Conservation (phyloP, 2,113 vertebrate genomes). For the Dicrurus megarhynchus region DNA sequence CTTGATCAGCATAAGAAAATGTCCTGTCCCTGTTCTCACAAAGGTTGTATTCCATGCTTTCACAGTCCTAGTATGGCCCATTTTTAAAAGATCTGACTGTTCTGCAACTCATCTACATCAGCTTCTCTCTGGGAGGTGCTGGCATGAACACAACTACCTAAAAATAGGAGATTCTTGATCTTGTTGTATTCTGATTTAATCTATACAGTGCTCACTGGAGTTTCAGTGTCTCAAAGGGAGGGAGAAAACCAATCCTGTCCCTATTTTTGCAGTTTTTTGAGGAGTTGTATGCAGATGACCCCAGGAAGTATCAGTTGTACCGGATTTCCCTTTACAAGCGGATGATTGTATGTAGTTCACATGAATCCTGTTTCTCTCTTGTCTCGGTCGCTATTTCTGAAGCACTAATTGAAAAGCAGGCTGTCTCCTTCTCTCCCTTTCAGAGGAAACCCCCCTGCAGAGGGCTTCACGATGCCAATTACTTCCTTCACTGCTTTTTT, state of each 20-base stretch:
- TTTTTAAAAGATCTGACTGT: not conserved
- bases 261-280: slow-evolving; percentile 91
- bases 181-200: slow-evolving; percentile 23
- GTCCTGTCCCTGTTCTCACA: not conserved
- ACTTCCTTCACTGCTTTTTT: slow-evolving; percentile 68
- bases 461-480: slow-evolving; percentile 54
- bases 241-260: slow-evolving; percentile 68
- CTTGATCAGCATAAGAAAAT: not conserved
- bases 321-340: slow-evolving; percentile 94
- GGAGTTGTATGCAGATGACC: slow-evolving; percentile 92
- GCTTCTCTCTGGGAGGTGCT: not conserved
- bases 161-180: not conserved
- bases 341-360: slow-evolving; percentile 96
- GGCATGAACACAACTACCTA: not conserved
- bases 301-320: slow-evolving; percentile 88
- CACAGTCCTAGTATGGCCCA: not conserved
- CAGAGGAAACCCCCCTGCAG: slow-evolving; percentile 48
- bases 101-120: not conserved
- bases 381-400: slow-evolving; percentile 60
- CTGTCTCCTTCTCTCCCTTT: slow-evolving; percentile 54
- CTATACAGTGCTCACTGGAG: slow-evolving; percentile 11
- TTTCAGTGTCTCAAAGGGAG: not conserved
- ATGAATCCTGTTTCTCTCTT: slow-evolving; percentile 13
- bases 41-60: not conserved
- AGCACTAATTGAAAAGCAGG: slow-evolving; percentile 75